Conservation (phyloP, 2,797 vertebrate species). For the Trachops cirrhosus region DNA sequence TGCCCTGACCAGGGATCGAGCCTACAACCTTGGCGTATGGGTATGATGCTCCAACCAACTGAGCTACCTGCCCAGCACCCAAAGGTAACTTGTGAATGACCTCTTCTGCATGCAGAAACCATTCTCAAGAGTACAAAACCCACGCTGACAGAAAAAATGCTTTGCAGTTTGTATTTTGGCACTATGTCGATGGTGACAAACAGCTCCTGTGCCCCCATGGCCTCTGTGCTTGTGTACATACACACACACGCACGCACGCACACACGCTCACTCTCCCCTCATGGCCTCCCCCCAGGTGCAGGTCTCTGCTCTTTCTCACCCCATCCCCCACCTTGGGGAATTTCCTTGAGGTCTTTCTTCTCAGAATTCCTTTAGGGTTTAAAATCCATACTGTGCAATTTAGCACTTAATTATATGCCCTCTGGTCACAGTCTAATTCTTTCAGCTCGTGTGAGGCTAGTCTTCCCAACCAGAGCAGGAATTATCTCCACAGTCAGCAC, state of each 20-base stretch:
- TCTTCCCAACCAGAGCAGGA: neutral
- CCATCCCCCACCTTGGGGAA: neutral
- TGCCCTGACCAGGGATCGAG: neutral
- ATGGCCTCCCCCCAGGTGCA: neutral
- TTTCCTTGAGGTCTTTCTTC: neutral
- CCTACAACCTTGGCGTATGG: neutral
- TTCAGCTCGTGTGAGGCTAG: neutral
- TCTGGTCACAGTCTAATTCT: neutral
- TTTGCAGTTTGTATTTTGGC: neutral
- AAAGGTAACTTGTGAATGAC: neutral
- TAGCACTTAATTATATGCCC: neutral
- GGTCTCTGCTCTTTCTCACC: neutral
- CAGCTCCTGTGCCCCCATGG: neutral
- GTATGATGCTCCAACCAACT: neutral
- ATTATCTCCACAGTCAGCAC: neutral
- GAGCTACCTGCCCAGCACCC: neutral
- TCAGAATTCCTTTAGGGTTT: constrained; percentile 27
- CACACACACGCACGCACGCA: too few species aligned
- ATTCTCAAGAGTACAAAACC: neutral
- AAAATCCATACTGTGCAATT: neutral
- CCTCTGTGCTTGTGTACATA: rapidly evolving
- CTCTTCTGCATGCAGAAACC: neutral
- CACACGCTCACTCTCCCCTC: rapidly evolving
- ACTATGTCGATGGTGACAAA: neutral
- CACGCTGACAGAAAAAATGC: neutral